Evolutionary conservation across 2,888 invertebrate genomes (phyloP).

Genomic region (Patella depressa): DNA sequence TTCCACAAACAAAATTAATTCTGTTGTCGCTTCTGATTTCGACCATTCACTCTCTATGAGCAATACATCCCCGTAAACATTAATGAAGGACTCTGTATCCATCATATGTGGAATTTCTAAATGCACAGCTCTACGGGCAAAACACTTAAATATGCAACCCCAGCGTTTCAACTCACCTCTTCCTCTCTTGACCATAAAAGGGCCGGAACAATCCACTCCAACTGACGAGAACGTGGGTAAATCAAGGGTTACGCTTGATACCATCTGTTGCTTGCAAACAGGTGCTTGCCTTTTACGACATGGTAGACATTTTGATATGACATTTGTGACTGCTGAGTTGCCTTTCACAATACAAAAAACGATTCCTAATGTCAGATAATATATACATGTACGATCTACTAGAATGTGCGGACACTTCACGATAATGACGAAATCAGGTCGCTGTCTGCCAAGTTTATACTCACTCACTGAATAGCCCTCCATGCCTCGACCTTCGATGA

Average conservation of each 20-base stretch:
- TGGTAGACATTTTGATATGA: not conserved
- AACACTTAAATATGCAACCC: slow-evolving; percentile 33
- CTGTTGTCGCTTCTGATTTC: slow-evolving; percentile 28
- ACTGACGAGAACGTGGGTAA: slow-evolving; percentile 22
- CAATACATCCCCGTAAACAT: slow-evolving; percentile 23
- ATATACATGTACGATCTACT: slow-evolving; percentile 13
- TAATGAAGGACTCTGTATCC: slow-evolving; percentile 20
- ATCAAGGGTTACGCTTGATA: not conserved
- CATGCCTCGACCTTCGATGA: no score
- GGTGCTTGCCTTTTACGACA: slow-evolving; percentile 11
- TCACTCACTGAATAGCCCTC: no score
- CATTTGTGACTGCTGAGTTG: not conserved
- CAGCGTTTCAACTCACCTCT: slow-evolving; percentile 25
- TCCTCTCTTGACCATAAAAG: no score
- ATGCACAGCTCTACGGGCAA: slow-evolving; percentile 24
- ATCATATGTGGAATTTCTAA: slow-evolving; percentile 29
- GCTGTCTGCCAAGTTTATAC: no score
- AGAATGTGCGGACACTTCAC: slow-evolving; percentile 2
- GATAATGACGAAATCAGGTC: no score
- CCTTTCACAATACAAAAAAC: slow-evolving; percentile 15
- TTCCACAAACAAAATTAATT: slow-evolving; percentile 20
- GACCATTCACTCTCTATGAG: slow-evolving; percentile 14
- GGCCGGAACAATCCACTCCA: no score
- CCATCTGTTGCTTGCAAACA: not conserved
- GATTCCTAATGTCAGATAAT: slow-evolving; percentile 11